These are phyloP conservation scores for Capra hircus DNA, from an alignment of 2,113 vertebrate genomes.

Conservation along the genomic window DNA sequence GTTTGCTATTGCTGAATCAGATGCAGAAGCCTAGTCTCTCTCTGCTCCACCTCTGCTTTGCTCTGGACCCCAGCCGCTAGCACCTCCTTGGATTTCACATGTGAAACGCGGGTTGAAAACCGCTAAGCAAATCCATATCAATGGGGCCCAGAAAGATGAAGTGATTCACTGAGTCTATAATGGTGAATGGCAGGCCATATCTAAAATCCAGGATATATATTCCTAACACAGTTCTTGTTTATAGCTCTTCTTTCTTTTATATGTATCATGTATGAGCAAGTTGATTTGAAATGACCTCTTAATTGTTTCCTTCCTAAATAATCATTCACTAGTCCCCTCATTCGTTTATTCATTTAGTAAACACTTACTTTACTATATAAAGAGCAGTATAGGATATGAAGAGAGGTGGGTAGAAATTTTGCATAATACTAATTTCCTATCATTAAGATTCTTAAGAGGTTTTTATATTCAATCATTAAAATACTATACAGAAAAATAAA, in stretches of 20 bases:
- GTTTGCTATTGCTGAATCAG: background rate
- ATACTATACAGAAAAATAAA: conserved; percentile 26
- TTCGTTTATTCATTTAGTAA: background rate
- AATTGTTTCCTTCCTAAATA: conserved; percentile 18
- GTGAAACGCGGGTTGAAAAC: background rate
- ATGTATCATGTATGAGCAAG: background rate
- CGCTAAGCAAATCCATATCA: background rate
- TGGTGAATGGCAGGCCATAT: background rate
- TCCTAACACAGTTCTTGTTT: conserved; percentile 22
- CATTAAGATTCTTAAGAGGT: conserved; percentile 3
- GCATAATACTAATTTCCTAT: background rate
- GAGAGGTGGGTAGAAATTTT: background rate
- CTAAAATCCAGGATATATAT: background rate
- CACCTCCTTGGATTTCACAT: background rate
- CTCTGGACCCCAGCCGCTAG: background rate
- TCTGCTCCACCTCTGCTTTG: background rate
- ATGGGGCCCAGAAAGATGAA: background rate
- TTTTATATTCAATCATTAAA: conserved; percentile 40
- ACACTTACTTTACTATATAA: background rate
- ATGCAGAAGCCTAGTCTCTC: background rate
- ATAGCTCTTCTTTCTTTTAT: background rate
- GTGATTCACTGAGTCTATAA: background rate
- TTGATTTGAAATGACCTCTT: conserved; percentile 27
- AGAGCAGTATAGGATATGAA: background rate
- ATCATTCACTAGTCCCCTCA: background rate